Conservation (phyloP, 2,113 vertebrate genomes). For the Dolichallabes microphthalmus region DNA sequence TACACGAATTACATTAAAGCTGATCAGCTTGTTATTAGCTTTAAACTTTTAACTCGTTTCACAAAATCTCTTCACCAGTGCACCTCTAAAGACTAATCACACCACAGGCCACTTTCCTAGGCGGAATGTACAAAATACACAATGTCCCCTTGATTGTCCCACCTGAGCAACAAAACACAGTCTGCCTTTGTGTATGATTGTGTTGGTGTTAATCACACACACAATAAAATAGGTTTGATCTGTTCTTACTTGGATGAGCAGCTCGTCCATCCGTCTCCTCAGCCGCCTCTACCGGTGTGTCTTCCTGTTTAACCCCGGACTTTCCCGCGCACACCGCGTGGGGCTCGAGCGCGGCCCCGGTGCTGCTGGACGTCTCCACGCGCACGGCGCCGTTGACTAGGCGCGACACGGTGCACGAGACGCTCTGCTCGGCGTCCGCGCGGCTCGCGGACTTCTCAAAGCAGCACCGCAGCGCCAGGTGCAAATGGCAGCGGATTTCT, state of each 20-base stretch:
- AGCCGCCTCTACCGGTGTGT: not conserved
- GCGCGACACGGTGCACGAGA: constrained; percentile 14
- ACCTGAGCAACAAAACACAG: not conserved
- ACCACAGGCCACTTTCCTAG: not conserved
- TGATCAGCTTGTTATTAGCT: no score
- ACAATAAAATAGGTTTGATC: not conserved
- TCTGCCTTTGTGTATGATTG: not conserved
- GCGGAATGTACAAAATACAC: not conserved
- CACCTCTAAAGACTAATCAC: not conserved
- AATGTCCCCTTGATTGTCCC: not conserved
- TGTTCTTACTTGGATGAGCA: constrained; percentile 21
- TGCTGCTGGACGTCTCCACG: not conserved
- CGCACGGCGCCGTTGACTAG: not conserved
- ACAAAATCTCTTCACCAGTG: no score
- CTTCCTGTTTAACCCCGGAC: not conserved
- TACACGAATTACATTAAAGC: no score
- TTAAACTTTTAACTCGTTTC: no score
- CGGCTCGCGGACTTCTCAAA: not conserved
- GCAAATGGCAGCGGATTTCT: constrained; percentile 12
- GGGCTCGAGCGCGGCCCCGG: not conserved
- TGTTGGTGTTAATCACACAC: not conserved
- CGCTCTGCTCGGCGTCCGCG: not conserved
- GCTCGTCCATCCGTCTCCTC: not conserved
- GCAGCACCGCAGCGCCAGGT: constrained; percentile 8
- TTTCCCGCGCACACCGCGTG: not conserved